These are phyloP conservation scores for Lithophane ornitopus DNA, from an alignment of 2,888 invertebrate genomes.

Conservation along the genomic window DNA sequence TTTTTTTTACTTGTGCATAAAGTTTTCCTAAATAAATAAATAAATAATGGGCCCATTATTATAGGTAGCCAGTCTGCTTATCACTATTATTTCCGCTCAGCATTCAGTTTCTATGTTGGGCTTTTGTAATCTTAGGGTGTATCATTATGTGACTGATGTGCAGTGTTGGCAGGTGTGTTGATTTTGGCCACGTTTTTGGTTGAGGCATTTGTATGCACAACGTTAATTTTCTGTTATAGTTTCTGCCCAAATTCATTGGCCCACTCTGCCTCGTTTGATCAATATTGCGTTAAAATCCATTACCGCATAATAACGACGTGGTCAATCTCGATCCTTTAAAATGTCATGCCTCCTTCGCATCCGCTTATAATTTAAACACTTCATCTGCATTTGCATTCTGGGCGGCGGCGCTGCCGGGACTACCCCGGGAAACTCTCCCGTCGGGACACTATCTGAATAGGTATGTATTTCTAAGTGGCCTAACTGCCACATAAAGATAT, in stretches of 20 bases:
- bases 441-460: constrained; percentile 76
- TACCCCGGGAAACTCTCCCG: constrained; percentile 72
- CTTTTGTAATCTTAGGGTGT: background rate
- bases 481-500: constrained; percentile 53
- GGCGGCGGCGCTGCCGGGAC: constrained; percentile 67
- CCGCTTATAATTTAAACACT: constrained; percentile 59
- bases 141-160: background rate
- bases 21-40: too few species aligned
- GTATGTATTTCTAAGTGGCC: constrained; percentile 69
- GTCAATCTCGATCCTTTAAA: background rate
- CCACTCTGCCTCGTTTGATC: background rate
- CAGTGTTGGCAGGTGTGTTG: background rate
- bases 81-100: background rate
- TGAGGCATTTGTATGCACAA: background rate
- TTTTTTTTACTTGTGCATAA: too few species aligned
- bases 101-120: background rate
- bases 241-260: background rate
- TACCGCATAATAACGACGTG: background rate
- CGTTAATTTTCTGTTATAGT: too few species aligned
- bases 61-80: background rate
- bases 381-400: constrained; percentile 76
- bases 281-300: background rate
- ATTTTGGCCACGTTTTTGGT: background rate
- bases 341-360: background rate
- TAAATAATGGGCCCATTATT: background rate